Percentiles rank a stretch among this genome's conserved stretches.
Evolutionary conservation across 2,888 invertebrate species (phyloP).

Genomic region (Dichetophora obliterata): DNA sequence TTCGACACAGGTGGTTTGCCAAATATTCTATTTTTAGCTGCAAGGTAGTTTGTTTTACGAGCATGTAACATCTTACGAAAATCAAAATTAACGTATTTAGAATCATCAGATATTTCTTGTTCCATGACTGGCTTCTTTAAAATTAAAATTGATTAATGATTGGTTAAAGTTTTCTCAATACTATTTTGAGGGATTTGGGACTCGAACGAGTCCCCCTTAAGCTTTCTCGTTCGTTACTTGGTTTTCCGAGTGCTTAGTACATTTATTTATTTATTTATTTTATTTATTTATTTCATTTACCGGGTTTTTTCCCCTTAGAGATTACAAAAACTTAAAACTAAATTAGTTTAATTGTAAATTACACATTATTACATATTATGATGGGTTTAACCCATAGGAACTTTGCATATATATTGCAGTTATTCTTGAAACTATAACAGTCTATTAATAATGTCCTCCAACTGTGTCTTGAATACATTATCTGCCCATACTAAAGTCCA

Average conservation of each 20-base stretch:
- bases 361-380: no score
- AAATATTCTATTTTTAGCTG: background rate
- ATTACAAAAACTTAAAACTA: no score
- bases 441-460: no score
- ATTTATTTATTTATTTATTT: no score
- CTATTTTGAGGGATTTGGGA: background rate
- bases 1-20: background rate
- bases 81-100: background rate
- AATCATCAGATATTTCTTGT: background rate
- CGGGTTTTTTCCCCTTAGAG: no score
- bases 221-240: background rate
- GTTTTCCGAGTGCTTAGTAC: constrained; percentile 1
- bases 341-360: no score
- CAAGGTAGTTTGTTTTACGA: background rate
- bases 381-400: no score
- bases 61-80: background rate
- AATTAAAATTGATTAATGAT: background rate
- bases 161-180: background rate
- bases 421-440: no score
- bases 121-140: background rate
- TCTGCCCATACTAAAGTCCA: no score
- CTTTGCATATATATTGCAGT: no score
- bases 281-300: no score
- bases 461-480: no score
- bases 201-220: background rate